Evolutionary conservation across 2,113 vertebrate species (phyloP), one percentile per base, ranked within the genome.

Genomic region (Petromus typicus): DNA sequence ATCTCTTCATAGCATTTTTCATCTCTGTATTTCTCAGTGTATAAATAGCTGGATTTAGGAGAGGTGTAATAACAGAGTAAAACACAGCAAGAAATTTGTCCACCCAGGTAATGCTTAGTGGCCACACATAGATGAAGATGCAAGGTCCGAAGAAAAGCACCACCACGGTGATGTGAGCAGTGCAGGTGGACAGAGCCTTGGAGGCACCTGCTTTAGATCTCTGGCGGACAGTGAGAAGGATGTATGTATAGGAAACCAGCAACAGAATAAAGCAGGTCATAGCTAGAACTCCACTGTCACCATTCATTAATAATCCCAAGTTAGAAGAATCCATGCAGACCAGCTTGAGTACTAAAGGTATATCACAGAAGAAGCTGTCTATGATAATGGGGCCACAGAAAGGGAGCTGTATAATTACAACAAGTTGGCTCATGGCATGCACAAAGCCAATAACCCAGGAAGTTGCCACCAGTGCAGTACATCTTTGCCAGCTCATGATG

Each of bases 311-410:
- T 11, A 94, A 59, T 54, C 56, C 95, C 75, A 93, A 48, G 4
- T 76, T 16, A 54, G 34, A 64, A 10, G 87, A 82, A 16, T 96
- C 95, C 3, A 66, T 78, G 69, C 97, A 97, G 37, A 95, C 93
- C 45, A 97, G 86, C n/a, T 93, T 56, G n/a, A 97, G 69, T 7
- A 97, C 78, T 18, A 95, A 71, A 34, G 96, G 94, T 25, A 93
- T 87, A 27, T 96, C 95, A 64, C 92, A 95, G 94, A 96, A 97
- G 59, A 95, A 96, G 14, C 93, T 95, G 43, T 97, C 94, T 37
- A 96, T 83, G 14, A 88, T 90, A 20, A 40, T 93, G 48, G 96
- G 92, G 7, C 96, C 95, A 94, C 95, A 97, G 71, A 96, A 96
- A 7, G 95, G 94, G 37, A 97, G 32, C 14, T 88, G 69, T 30